Conservation (phyloP, 2,888 invertebrate species). For the Augochlorella aurata region DNA sequence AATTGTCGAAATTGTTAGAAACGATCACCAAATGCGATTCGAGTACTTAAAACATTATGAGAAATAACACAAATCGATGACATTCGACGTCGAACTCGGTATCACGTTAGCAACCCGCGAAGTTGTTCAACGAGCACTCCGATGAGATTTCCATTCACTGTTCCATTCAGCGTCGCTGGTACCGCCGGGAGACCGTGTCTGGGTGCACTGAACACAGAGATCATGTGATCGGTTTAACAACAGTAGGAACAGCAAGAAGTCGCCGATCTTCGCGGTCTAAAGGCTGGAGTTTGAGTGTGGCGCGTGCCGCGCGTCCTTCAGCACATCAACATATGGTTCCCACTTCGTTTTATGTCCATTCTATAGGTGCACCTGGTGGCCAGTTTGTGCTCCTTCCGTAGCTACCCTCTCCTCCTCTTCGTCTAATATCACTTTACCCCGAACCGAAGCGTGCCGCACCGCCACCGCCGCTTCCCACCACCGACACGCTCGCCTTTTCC, state of each 20-base stretch:
- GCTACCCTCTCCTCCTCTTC: slow-evolving; percentile 62
- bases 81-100: background rate
- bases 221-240: slow-evolving; percentile 13
- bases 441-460: slow-evolving; percentile 23
- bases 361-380: slow-evolving; percentile 68
- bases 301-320: slow-evolving; percentile 79
- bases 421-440: slow-evolving; percentile 32
- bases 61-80: background rate
- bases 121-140: background rate
- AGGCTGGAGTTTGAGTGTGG: slow-evolving; percentile 79
- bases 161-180: background rate
- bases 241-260: slow-evolving; percentile 26
- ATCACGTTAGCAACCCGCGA: too few species aligned
- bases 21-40: too few species aligned
- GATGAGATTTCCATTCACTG: background rate
- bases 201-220: slow-evolving; percentile 12
- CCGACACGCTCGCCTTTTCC: slow-evolving; percentile 21
- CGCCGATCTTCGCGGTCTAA: slow-evolving; percentile 70
- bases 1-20: background rate
- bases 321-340: slow-evolving; percentile 80
- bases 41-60: background rate
- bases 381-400: slow-evolving; percentile 56
- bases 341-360: slow-evolving; percentile 78
- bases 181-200: background rate
- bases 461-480: slow-evolving; percentile 21